phyloP scores from a whole-genome alignment of 2,797 vertebrate genomes.

The Manis pentadactyla region DNA sequence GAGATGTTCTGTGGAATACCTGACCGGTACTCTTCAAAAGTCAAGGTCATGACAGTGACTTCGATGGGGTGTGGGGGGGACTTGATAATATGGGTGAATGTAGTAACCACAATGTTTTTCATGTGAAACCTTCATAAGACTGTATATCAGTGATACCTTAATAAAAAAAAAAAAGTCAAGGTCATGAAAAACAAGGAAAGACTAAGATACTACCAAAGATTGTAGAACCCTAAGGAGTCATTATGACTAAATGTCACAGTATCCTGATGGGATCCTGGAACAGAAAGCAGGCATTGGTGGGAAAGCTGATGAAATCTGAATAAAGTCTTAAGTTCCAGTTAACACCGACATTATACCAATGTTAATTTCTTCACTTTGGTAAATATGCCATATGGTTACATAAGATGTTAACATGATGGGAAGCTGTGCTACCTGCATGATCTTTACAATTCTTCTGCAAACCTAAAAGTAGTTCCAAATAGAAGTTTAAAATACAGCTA shows the following conservation, averaged over 20 bases:
- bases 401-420: background rate
- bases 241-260: background rate
- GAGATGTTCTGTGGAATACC: background rate
- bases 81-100: no score
- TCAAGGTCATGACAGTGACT: background rate
- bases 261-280: background rate
- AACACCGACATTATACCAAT: background rate
- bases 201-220: background rate
- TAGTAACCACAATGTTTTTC: no score
- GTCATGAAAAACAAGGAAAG: background rate
- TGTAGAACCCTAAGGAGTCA: background rate
- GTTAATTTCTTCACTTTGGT: background rate
- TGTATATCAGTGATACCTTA: no score
- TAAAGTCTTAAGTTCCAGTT: background rate
- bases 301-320: background rate
- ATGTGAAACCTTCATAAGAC: no score
- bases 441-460: background rate
- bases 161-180: background rate
- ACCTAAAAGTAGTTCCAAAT: background rate
- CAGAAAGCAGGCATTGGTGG: background rate
- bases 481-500: background rate
- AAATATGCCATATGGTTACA: background rate
- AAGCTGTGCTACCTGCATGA: background rate
- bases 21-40: background rate
- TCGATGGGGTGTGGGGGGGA: no score